A percentile compares a stretch with the other conserved stretches of the same genome.
Evolutionary conservation across 2,888 invertebrate species (phyloP).

Genomic region (Temnothorax unifasciatus): DNA sequence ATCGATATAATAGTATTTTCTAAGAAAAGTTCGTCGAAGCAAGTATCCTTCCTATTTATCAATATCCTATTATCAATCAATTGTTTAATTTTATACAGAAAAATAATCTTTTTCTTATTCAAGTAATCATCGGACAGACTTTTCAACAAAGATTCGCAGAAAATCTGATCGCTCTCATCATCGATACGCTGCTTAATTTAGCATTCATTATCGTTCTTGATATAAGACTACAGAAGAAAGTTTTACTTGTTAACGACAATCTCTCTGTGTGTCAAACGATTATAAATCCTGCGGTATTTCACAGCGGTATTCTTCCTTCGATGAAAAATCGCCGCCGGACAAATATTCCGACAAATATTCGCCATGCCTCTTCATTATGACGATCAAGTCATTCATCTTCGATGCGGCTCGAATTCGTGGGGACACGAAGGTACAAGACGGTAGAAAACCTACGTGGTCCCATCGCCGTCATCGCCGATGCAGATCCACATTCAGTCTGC

Average conservation of each 20-base stretch:
- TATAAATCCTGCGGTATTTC: slow-evolving; percentile 25
- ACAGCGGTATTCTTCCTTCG: not conserved
- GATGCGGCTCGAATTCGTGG: slow-evolving; percentile 34
- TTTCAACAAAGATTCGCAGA: not conserved
- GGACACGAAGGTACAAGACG: slow-evolving; percentile 33
- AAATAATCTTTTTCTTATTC: not conserved
- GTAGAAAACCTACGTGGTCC: slow-evolving; percentile 49
- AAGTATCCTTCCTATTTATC: not conserved
- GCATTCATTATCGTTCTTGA: not conserved
- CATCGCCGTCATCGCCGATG: slow-evolving; percentile 59
- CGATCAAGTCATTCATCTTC: slow-evolving; percentile 71
- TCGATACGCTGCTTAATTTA: slow-evolving; percentile 8
- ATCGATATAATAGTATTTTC: not conserved
- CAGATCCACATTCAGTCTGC: slow-evolving; percentile 69
- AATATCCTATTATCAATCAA: not conserved
- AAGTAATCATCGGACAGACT: not conserved
- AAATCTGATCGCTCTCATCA: not conserved
- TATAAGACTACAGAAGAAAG: not conserved
- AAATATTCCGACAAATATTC: slow-evolving; percentile 36
- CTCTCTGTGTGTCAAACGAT: not conserved
- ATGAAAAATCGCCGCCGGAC: slow-evolving; percentile 4
- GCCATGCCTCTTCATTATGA: slow-evolving; percentile 40
- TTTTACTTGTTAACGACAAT: not conserved
- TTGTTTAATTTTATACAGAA: not conserved
- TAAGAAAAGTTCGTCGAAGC: not conserved